phyloP scores from a whole-genome alignment of 2,888 invertebrate species.

The Pandemis corylana region DNA sequence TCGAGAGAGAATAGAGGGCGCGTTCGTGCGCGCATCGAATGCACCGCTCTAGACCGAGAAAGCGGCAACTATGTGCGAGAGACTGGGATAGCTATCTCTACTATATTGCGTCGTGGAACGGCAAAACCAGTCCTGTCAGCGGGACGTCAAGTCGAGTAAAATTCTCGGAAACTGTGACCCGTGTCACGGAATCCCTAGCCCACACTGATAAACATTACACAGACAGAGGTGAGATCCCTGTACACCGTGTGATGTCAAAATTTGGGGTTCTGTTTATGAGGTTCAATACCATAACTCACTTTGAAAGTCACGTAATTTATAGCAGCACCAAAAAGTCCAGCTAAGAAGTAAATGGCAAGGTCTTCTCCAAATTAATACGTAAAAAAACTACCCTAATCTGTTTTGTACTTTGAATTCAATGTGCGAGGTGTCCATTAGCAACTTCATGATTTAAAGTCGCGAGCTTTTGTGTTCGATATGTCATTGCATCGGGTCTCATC shows the following conservation, averaged over 20 bases:
- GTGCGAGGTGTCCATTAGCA: background rate
- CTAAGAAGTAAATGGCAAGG: too few species aligned
- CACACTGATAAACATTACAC: conserved; percentile 60
- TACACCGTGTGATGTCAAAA: conserved; percentile 29
- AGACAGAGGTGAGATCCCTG: conserved; percentile 51
- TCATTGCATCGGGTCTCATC: conserved; percentile 65
- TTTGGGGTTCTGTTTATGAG: conserved; percentile 3
- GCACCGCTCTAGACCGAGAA: conserved; percentile 63
- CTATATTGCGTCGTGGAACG: conserved; percentile 76
- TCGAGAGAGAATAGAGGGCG: conserved; percentile 78
- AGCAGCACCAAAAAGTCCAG: background rate
- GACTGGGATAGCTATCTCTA: conserved; percentile 64
- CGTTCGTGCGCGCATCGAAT: conserved; percentile 80
- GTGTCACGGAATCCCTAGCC: conserved; percentile 84
- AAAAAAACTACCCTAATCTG: too few species aligned
- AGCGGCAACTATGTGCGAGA: conserved; percentile 50
- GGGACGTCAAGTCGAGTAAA: conserved; percentile 82
- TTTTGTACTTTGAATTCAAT: too few species aligned
- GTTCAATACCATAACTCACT: background rate
- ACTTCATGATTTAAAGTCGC: conserved; percentile 19
- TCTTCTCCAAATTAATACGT: too few species aligned
- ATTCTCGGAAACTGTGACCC: conserved; percentile 84
- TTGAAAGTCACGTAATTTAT: background rate
- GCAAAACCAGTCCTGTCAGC: conserved; percentile 85
- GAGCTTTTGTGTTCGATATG: conserved; percentile 56